phyloP scores from a whole-genome alignment of 2,888 invertebrate genomes.

The Caenorhabditis japonica region DNA sequence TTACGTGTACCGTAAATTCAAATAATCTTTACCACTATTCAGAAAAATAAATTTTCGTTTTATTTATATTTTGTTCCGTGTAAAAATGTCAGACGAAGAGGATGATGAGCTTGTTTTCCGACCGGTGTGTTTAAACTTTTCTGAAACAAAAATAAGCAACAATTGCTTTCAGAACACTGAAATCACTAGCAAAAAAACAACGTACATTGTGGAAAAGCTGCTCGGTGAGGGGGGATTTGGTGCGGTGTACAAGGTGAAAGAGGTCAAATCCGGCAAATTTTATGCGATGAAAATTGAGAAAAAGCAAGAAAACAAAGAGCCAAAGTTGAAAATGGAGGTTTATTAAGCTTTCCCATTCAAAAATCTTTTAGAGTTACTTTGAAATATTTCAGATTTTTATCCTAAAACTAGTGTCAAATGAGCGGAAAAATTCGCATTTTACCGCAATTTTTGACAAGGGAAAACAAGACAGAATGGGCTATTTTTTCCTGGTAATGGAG shows the following conservation, averaged over 20 bases:
- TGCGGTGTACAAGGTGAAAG: constrained; percentile 58
- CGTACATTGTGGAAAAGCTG: constrained; percentile 60
- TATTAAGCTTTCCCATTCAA: no score
- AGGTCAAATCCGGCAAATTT: constrained; percentile 45
- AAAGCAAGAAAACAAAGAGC: constrained; percentile 65
- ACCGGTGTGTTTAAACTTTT: constrained; percentile 2
- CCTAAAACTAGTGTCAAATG: constrained; percentile 62
- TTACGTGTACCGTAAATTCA: no score
- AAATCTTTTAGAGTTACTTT: no score
- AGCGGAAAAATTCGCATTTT: constrained; percentile 62
- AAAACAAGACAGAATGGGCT: constrained; percentile 60
- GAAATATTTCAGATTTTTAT: constrained; percentile 59
- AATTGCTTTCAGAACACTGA: constrained; percentile 19
- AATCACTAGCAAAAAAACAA: constrained; percentile 46
- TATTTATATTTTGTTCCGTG: no score
- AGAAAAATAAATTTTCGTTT: no score
- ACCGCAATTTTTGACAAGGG: constrained; percentile 68
- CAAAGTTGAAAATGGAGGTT: constrained; percentile 72
- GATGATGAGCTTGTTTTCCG: constrained; percentile 18
- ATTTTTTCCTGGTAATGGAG: constrained; percentile 70
- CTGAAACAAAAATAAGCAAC: background rate
- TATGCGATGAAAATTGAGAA: constrained; percentile 73
- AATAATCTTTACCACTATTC: background rate
- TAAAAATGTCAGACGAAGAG: constrained; percentile 4
- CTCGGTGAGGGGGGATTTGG: constrained; percentile 72